Evolutionary conservation across 2,113 vertebrate species (phyloP), one percentile per base, ranked within the genome.

Genomic region (Festucalex cinctus): DNA sequence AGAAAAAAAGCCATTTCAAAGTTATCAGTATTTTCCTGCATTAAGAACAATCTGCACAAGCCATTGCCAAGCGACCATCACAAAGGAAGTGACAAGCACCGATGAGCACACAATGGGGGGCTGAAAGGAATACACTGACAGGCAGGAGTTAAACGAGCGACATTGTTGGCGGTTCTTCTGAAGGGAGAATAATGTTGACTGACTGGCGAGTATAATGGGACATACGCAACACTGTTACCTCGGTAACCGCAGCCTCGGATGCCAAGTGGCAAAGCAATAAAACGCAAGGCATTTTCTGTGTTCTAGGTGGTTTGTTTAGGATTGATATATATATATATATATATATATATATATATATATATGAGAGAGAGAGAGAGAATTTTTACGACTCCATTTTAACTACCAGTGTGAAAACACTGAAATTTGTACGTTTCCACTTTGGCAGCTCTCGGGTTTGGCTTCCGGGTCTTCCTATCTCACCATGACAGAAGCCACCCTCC

Each of bases 401-500:
- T 7, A 48, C 19, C 46, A 20, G 19, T 8, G 20, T 48, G 19
- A 28, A 63, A 1, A 63, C 6, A 58, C 5, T 46, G 41, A 13
- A 60, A 58, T 68, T 66, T 43, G 10, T 35, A 59, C 71, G 20
- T 71, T 53, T 41, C 35, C 59, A 10, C 68, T 61, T 46, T 54
- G 63, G 0, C n/a, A 12, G 57, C 68, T 36, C 13, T 9, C 32
- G 37, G 20, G 19, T 66, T 72, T 73, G 72, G 64, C 72, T 74
- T 75, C 60, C 60, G 69, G 64, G 39, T 73, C 63, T 57, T 48
- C 54, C 69, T 35, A 43, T 73, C 62, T 82, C 44, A 70, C 28
- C 73, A 61, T 73, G 59, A 83, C 62, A 51, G 48, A 51, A 26
- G 20, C 26, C 20, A 4, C 28, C 28, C 41, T 28, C 41, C 9